Conservation (phyloP, 2,888 invertebrate genomes). For the Ypsolopha sequella region DNA sequence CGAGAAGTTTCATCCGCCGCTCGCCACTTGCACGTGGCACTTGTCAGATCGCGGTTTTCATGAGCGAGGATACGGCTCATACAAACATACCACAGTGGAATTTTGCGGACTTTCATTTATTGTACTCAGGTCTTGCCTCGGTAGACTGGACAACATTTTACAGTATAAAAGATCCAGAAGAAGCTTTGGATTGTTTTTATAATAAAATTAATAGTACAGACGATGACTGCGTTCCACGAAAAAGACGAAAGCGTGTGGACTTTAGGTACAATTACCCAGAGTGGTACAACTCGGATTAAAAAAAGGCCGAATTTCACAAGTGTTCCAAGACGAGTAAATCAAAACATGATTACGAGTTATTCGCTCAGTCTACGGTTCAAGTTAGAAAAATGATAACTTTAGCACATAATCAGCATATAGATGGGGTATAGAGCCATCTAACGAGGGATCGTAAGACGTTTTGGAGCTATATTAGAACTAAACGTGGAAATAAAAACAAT, state of each 20-base stretch:
- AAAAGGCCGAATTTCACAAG: too few relatives aligned
- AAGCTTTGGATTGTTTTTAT: conserved; percentile 8
- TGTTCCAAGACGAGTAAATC: too few relatives aligned
- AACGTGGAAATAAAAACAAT: too few relatives aligned
- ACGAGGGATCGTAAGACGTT: too few relatives aligned
- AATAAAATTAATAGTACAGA: conserved; percentile 5
- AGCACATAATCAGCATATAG: too few relatives aligned
- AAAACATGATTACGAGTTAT: too few relatives aligned
- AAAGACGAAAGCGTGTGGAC: conserved; percentile 5
- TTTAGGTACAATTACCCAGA: conserved; percentile 10
- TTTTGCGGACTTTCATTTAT: conserved; percentile 9
- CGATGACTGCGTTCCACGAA: conserved; percentile 9
- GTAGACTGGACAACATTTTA: conserved; percentile 10
- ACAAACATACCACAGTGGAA: conserved; percentile 8
- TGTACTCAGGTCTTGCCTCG: conserved; percentile 5
- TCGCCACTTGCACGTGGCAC: neutral
- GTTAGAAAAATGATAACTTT: too few relatives aligned
- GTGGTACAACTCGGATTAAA: conserved; percentile 13
- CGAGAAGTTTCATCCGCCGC: conserved; percentile 2
- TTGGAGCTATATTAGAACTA: too few relatives aligned
- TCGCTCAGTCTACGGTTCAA: too few relatives aligned
- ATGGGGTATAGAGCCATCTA: too few relatives aligned
- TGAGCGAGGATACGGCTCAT: neutral
- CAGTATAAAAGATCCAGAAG: conserved; percentile 1
- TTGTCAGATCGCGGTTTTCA: neutral